Evolutionary conservation across 2,797 vertebrate genomes (phyloP).

Genomic region (Phoxinus dragarum): DNA sequence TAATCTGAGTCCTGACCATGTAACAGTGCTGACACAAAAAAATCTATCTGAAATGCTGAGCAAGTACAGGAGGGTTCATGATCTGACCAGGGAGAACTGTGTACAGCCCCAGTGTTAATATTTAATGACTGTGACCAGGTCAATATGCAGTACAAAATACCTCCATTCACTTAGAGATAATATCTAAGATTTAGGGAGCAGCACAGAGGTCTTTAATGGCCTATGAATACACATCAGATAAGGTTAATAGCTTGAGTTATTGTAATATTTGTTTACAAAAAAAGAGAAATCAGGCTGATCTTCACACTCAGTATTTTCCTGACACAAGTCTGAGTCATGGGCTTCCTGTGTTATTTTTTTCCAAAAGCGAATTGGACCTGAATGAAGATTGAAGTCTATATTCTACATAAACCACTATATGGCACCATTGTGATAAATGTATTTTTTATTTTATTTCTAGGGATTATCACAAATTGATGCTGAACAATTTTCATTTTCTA

Average conservation of each 20-base stretch:
- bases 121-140: conserved; percentile 55
- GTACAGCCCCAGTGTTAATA: conserved; percentile 50
- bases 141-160: conserved; percentile 45
- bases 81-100: conserved; percentile 48
- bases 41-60: conserved; percentile 29
- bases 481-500: not conserved
- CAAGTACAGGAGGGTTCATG: conserved; percentile 16
- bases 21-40: conserved; percentile 39
- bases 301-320: not conserved
- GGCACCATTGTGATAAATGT: not conserved
- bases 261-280: not conserved
- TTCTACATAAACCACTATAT: not conserved
- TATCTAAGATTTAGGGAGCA: conserved; percentile 29
- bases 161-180: conserved; percentile 6
- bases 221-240: not conserved
- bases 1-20: conserved; percentile 45
- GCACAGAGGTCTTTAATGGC: not conserved
- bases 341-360: not conserved
- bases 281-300: not conserved
- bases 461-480: not conserved
- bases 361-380: not conserved
- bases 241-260: not conserved
- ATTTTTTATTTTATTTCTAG: not conserved
- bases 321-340: conserved; percentile 10
- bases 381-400: not conserved